Evolutionary conservation across 30 jellyfish, hydroid and myxozoan species (phyloP).

Genomic region (Aurelia sp.): DNA sequence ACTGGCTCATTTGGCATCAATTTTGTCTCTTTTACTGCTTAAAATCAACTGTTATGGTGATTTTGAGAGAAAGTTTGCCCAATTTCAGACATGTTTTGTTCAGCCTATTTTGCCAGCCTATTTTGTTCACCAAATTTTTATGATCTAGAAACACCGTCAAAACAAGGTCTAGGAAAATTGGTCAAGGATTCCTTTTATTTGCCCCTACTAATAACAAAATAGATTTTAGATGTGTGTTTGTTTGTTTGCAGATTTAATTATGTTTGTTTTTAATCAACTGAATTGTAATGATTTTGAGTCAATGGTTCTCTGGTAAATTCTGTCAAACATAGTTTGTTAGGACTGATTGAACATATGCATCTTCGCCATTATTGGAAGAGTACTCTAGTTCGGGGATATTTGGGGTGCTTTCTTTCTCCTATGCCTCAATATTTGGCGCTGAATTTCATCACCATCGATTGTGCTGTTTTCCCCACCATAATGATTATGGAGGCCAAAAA

Average conservation of each 20-base stretch:
- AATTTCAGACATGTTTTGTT: not conserved
- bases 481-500: conserved; percentile 48
- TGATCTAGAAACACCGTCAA: conserved; percentile 28
- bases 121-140: conserved; percentile 27
- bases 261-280: too few relatives aligned
- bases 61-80: conserved; percentile 5
- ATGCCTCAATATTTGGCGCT: not conserved
- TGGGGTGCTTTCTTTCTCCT: conserved; percentile 2
- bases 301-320: not conserved
- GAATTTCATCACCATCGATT: conserved; percentile 3
- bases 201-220: too few relatives aligned
- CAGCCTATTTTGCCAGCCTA: conserved; percentile 8
- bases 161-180: conserved; percentile 38
- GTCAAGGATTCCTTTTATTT: conserved; percentile 41
- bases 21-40: conserved; percentile 5
- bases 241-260: too few relatives aligned
- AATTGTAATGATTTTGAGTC: not conserved
- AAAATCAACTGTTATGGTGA: conserved; percentile 11
- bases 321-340: not conserved
- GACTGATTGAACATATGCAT: not conserved
- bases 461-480: conserved; percentile 11
- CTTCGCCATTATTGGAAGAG: conserved; percentile 5
- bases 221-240: too few relatives aligned
- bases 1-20: conserved; percentile 7
- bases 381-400: conserved; percentile 12